These are phyloP conservation scores for Atherix ibis DNA, from an alignment of 2,888 invertebrate species.

Conservation along the genomic window DNA sequence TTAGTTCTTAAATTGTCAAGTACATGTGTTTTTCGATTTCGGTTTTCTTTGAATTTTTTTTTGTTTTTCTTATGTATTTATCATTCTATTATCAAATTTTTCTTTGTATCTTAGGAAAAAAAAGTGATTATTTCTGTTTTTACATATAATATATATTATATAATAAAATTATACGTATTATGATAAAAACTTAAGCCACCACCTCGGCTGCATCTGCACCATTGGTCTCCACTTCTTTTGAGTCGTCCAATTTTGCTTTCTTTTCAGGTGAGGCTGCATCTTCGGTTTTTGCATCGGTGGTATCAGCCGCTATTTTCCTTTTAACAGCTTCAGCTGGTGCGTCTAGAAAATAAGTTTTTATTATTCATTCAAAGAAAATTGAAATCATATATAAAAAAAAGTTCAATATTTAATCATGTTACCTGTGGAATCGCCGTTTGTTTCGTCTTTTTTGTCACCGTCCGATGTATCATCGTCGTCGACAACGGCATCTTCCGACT, in stretches of 20 bases:
- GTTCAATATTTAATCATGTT: conserved; percentile 5
- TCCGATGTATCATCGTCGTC: conserved; percentile 17
- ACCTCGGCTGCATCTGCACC: conserved; percentile 32
- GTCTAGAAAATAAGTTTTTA: conserved; percentile 7
- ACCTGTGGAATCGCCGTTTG: conserved; percentile 31
- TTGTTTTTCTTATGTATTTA: too few relatives aligned
- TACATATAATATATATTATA: conserved; percentile 10
- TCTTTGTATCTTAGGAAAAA: conserved; percentile 6
- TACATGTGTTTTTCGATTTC: too few relatives aligned
- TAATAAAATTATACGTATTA: conserved; percentile 13
- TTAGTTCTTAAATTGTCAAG: too few relatives aligned
- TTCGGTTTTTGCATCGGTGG: conserved; percentile 20
- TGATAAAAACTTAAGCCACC: conserved; percentile 29
- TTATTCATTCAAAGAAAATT: background rate
- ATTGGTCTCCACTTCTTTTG: conserved; percentile 27
- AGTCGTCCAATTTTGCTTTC: conserved; percentile 32
- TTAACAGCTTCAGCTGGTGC: conserved; percentile 31
- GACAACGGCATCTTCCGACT: conserved; percentile 14
- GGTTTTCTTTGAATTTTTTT: too few relatives aligned
- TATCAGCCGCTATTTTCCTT: conserved; percentile 25
- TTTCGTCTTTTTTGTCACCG: conserved; percentile 17
- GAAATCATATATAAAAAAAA: conserved; percentile 1
- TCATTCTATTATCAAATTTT: conserved; percentile 7
- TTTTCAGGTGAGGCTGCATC: conserved; percentile 31
- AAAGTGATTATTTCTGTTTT: conserved; percentile 12